phyloP scores from a whole-genome alignment of 2,888 invertebrate genomes.

The Xestia ashworthii region DNA sequence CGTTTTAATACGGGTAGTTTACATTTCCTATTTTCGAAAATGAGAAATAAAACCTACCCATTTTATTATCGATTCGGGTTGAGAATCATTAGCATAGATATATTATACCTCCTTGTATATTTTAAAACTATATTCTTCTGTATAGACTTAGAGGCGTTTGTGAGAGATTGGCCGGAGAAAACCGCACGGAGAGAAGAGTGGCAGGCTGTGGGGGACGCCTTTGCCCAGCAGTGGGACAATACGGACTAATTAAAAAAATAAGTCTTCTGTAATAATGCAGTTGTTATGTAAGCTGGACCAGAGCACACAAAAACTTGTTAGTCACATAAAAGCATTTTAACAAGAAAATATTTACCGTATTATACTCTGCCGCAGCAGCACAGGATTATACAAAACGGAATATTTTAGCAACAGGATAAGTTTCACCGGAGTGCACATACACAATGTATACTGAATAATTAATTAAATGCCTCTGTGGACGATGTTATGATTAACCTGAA shows the following conservation, averaged over 20 bases:
- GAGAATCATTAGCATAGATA: too few relatives aligned
- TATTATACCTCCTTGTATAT: too few relatives aligned
- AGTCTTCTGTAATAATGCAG: background rate
- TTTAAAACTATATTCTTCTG: too few relatives aligned
- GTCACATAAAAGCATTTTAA: slow-evolving; percentile 31
- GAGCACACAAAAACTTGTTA: background rate
- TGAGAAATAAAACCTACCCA: too few relatives aligned
- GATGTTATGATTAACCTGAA: slow-evolving; percentile 44
- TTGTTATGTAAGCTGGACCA: background rate
- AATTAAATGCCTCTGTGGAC: slow-evolving; percentile 6
- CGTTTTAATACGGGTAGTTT: too few relatives aligned
- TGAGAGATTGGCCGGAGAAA: too few relatives aligned
- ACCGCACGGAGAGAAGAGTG: too few relatives aligned
- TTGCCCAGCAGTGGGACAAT: too few relatives aligned
- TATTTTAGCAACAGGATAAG: slow-evolving; percentile 21
- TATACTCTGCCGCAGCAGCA: background rate
- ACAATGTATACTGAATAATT: slow-evolving; percentile 29
- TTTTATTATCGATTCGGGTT: too few relatives aligned
- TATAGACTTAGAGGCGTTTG: too few relatives aligned
- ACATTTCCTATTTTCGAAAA: too few relatives aligned
- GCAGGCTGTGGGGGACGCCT: too few relatives aligned
- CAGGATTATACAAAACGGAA: slow-evolving; percentile 9
- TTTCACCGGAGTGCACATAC: slow-evolving; percentile 10
- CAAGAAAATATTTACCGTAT: slow-evolving; percentile 32
- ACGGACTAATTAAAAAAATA: background rate